phyloP scores from a whole-genome alignment of 92 coral and sea anemone species.

The Meandrina meandrites region DNA sequence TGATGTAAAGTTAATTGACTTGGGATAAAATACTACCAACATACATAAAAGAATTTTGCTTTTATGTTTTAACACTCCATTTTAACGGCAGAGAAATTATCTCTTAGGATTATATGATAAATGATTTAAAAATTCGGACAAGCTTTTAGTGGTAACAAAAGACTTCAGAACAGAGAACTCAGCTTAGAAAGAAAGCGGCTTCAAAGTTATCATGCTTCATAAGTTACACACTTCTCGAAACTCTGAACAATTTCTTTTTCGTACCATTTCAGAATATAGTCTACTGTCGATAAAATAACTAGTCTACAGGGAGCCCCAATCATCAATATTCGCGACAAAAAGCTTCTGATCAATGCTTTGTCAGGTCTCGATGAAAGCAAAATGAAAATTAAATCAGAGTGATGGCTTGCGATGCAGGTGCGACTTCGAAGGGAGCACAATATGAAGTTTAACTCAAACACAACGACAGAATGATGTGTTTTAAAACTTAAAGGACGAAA shows the following conservation, averaged over 20 bases:
- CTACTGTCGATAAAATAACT: background rate
- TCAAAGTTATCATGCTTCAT: background rate
- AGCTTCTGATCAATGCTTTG: background rate
- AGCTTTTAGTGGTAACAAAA: slow-evolving; percentile 17
- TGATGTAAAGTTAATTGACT: slow-evolving; percentile 27
- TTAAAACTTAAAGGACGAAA: background rate
- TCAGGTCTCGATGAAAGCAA: slow-evolving; percentile 19
- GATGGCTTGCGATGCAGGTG: background rate
- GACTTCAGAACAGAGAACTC: slow-evolving; percentile 1
- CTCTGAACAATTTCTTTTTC: background rate
- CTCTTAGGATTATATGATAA: slow-evolving; percentile 19
- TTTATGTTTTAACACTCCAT: slow-evolving; percentile 18
- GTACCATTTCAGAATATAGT: background rate
- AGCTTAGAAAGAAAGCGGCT: background rate
- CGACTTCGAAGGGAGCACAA: background rate
- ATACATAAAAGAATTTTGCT: background rate
- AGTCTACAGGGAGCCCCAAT: slow-evolving; percentile 1
- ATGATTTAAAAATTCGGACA: slow-evolving; percentile 19
- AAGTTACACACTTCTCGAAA: background rate
- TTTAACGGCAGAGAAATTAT: slow-evolving; percentile 23
- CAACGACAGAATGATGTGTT: background rate
- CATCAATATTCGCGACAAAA: background rate
- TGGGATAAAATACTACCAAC: background rate
- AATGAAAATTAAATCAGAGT: slow-evolving; percentile 11
- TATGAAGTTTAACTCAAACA: background rate